These are phyloP conservation scores for Trichoplusia ni DNA, from an alignment of 1,140 invertebrate species.

Conservation along the genomic window DNA sequence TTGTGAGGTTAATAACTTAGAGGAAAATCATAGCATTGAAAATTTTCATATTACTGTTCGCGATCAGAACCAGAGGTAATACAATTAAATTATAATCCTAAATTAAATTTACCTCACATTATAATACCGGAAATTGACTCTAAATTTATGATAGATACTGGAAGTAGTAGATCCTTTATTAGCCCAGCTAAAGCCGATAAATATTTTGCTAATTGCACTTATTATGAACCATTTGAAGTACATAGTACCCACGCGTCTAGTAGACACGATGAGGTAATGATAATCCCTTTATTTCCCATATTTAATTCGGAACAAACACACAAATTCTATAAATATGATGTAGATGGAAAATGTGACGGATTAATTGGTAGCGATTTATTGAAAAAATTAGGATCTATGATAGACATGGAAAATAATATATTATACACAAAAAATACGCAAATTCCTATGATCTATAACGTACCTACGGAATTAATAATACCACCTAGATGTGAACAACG, in stretches of 20 bases:
- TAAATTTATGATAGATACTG: slow-evolving; percentile 24
- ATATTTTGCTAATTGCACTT: slow-evolving; percentile 5
- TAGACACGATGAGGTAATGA: background rate
- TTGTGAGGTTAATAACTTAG: too few species aligned
- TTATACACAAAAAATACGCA: slow-evolving; percentile 26
- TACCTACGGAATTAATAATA: too few species aligned
- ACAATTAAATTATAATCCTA: slow-evolving; percentile 8
- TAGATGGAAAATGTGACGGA: slow-evolving; percentile 41
- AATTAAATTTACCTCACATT: slow-evolving; percentile 21
- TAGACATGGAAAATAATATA: slow-evolving; percentile 38
- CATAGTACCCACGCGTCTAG: slow-evolving; percentile 10
- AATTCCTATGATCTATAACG: background rate
- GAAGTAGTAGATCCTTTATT: slow-evolving; percentile 24
- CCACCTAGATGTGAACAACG: too few species aligned
- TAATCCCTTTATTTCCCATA: background rate
- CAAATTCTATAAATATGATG: slow-evolving; percentile 34
- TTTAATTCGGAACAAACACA: background rate
- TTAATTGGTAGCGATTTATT: slow-evolving; percentile 46
- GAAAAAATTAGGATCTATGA: slow-evolving; percentile 35
- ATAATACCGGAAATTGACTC: slow-evolving; percentile 9
- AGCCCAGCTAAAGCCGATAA: slow-evolving; percentile 2
- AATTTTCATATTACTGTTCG: too few species aligned
- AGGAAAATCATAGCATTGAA: too few species aligned
- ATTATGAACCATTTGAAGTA: slow-evolving; percentile 14
- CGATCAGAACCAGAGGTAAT: too few species aligned